Evolutionary conservation across 2,888 invertebrate genomes (phyloP), one percentile per base, ranked within the genome.

Genomic region (Meghimatium bilineatum): DNA sequence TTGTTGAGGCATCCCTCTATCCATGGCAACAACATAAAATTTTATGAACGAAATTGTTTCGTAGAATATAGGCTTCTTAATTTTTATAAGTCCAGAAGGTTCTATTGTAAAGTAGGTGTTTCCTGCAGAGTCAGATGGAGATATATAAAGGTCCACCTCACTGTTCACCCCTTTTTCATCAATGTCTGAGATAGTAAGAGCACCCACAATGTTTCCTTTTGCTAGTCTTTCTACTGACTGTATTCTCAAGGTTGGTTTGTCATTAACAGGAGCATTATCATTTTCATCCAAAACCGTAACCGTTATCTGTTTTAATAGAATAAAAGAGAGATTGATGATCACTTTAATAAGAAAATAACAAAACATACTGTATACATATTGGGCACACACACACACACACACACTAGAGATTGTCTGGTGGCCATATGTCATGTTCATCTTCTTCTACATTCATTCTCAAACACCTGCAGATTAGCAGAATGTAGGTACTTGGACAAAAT

Each of bases 181-280:
- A 14, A 44, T 49, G n/a, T 85, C 85, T 29, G 79, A 67, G 49
- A 66, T 74, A 29, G 32, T 36, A 3, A 82, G 69, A 26, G 20
- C 44, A 5, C 75, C 74, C 36, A 85, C 72, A 0, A 5, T 34
- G 32, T 77, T 74, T 0, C 82, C 72, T 14, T 44, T 36, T 32
- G 75, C 38, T 23, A 66, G 56, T 20, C 77, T 83, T 56, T 83
- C 80, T 17, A 75, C 32, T 23, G 77, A 52, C 0, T 71, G 38
- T 56, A 83, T 60, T 38, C 60, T 32, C 63, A 66, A 36, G 12
- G 77, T 71, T 34, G 60, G 80, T 75, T 88, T 77, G 5, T 85
- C 78, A 84, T 90, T 91, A 29, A 85, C 80, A 29, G 91, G 91
- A 29, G 85, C 32, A 84, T 91, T 91, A 80, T 91, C 91, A 85